Evolutionary conservation across 2,797 vertebrate genomes (phyloP), one percentile per base, ranked within the genome.

Genomic region (Hoplostethus mediterraneus): DNA sequence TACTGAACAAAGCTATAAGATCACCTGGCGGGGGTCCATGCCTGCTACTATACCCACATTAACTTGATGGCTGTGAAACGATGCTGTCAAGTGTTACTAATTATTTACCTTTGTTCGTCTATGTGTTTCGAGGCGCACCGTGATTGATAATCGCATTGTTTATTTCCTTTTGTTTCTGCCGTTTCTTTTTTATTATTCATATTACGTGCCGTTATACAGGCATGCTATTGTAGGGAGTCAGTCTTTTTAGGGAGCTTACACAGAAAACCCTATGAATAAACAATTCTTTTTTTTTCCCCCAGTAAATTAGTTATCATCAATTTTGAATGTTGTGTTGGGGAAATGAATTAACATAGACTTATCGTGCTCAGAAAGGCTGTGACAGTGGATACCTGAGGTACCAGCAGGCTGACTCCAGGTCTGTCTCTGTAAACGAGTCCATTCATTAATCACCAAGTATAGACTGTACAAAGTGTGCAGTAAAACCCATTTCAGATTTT

Each of bases 301-400:
- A 40, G 89, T 88, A 92, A 94, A 93, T 95, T 93, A 94, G 93
- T 93, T 87, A 84, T 90, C 93, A 94, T 95, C 84, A 87, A 94
- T 94, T 93, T 93, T 94, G 75, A 90, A 95, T 94, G 91, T 61
- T 73, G 83, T 75, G 84, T 69, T 81, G 81, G 73, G 80, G 79
- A 83, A 86, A 79, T 81, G 80, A 84, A 84, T 90, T 81, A 91
- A 88, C 77, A 88, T 87, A 69, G 84, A 86, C 28, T n/a, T 63
- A 69, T 73, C 14, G 13, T 4, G 25, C 77, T 78, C 67, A 67
- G 63, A 77, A 69, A 82, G 47, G 53, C 49, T 53, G 44, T 52
- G 25, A 65, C 66, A 69, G 62, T 80, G 81, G 77, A 86, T 85
- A 83, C 73, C 84, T 81, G 14, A 52, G 71, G 60, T 59, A 42